Base-by-base conservation (phyloP, 1,140 invertebrate genomes). In the Aphaenogaster ashmeadi region DNA sequence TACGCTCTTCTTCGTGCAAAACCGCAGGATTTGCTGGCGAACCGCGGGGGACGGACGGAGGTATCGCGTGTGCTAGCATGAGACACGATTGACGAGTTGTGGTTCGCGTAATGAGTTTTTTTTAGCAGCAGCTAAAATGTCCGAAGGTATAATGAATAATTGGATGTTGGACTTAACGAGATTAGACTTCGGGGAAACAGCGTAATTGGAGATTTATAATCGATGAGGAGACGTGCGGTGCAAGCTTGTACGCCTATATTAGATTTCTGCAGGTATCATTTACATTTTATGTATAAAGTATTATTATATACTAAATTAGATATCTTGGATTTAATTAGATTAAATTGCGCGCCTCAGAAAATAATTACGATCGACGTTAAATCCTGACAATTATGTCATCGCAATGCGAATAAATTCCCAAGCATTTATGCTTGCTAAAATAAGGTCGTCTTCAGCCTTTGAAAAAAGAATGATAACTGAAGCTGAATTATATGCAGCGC, bases 1-100 rank as follows among this genome's bases (percentile, higher is more conserved):
- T 64, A 54, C 50, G 54, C 47, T 60, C 67, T 60, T 84, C 71
- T 21, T 58, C 79, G 62, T 56, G 60, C 8, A 64, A 64, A 64
- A 80, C 56, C 7, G 38, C 58, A 79, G 21, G 8, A 52, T 80
- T 79, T 62, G 27, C 13, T 38, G 27, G n/a, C 9, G 18, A 4
- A 5, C 7, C 8, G 15, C 36, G n/a, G 1, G 15, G 7, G 44
- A 9, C 0, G 1, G 74, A 64, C 9, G 36, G n/a, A 15, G 3
- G 13, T 18, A 54, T 80, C 33, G 47, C 44, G n/a, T 54, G 36
- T 80, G 62, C 0, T 11, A 13, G 18, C 6, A 8, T 9, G 44
- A 67, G 11, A 64, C n/a, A 67, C 18, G 47, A 69, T 33, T 15
- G 38, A 41, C 21, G 33, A 64, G 60, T 2, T 15, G 0, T 58